phyloP scores from a whole-genome alignment of 1,140 invertebrate species.

The Aphidius ervi region DNA sequence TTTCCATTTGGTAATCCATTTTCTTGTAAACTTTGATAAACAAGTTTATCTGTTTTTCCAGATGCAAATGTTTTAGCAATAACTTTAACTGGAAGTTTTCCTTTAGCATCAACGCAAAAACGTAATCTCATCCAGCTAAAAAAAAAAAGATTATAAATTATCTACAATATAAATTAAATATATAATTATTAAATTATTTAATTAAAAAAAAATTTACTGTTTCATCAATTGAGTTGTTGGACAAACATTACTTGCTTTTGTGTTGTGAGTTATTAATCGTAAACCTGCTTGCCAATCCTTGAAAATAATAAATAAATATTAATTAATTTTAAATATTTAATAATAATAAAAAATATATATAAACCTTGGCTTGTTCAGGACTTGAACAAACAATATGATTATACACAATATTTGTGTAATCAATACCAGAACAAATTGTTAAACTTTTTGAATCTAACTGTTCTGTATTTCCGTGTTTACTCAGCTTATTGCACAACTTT shows the following conservation, averaged over 20 bases:
- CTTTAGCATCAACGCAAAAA: constrained; percentile 86
- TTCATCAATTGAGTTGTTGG: constrained; percentile 93
- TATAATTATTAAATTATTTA: constrained; percentile 4
- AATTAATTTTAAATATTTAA: constrained; percentile 17
- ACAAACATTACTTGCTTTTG: constrained; percentile 95
- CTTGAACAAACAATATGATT: constrained; percentile 91
- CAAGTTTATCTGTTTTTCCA: constrained; percentile 94
- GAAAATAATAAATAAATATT: constrained; percentile 44
- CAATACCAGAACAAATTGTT: constrained; percentile 93
- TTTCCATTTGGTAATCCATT: constrained; percentile 92
- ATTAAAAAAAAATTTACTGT: constrained; percentile 92
- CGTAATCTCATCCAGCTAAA: constrained; percentile 95
- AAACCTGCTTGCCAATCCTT: constrained; percentile 91
- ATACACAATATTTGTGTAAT: constrained; percentile 97
- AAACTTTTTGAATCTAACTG: constrained; percentile 89
- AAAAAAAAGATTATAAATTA: constrained; percentile 19
- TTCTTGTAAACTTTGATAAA: constrained; percentile 94
- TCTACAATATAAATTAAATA: constrained; percentile 16
- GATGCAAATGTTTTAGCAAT: constrained; percentile 97
- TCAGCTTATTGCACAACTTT: constrained; percentile 74
- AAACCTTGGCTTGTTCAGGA: constrained; percentile 85
- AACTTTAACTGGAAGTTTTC: constrained; percentile 96
- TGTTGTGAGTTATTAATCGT: constrained; percentile 90
- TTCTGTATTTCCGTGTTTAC: constrained; percentile 68
- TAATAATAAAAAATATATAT: constrained; percentile 25